Percentiles rank a stretch among this genome's conserved stretches.
These are phyloP conservation scores for Apogon talboti DNA, from an alignment of 2,797 vertebrate genomes.

Conservation along the genomic window DNA sequence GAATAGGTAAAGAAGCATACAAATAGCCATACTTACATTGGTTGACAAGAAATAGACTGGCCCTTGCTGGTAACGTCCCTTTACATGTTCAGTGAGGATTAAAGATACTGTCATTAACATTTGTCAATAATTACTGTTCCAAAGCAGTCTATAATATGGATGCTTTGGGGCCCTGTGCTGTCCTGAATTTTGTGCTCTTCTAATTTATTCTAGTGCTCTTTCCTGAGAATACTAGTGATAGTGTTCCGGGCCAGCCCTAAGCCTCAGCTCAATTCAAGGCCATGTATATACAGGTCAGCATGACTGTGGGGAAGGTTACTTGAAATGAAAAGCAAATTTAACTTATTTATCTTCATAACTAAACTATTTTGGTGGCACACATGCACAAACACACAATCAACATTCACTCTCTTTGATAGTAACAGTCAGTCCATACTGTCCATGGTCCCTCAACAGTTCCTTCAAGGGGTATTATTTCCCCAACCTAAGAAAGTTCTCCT, in stretches of 20 bases:
- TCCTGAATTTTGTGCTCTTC: conserved; percentile 70
- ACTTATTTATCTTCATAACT: conserved; percentile 53
- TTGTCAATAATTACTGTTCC: conserved; percentile 51
- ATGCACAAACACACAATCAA: conserved; percentile 67
- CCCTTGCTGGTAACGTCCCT: conserved; percentile 61
- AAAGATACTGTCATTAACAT: conserved; percentile 46
- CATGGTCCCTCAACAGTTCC: conserved; percentile 80
- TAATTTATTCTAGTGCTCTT: conserved; percentile 67
- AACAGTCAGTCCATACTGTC: conserved; percentile 83
- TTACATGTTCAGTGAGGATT: conserved; percentile 44
- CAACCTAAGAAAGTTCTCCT: conserved; percentile 66
- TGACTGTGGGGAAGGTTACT: conserved; percentile 22
- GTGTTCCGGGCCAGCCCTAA: conserved; percentile 59
- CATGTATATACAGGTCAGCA: conserved; percentile 24
- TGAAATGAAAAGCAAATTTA: conserved; percentile 23
- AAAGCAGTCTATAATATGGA: conserved; percentile 52
- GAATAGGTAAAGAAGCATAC: conserved; percentile 76
- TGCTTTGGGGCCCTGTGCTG: conserved; percentile 72
- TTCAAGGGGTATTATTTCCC: conserved; percentile 67
- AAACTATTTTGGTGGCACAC: conserved; percentile 49
- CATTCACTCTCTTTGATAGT: conserved; percentile 78
- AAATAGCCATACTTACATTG: conserved; percentile 83
- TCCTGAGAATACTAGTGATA: conserved; percentile 73
- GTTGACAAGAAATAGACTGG: conserved; percentile 68
- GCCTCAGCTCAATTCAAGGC: conserved; percentile 23